phyloP scores from a whole-genome alignment of 1,140 invertebrate genomes.

The Bombus waltoni region DNA sequence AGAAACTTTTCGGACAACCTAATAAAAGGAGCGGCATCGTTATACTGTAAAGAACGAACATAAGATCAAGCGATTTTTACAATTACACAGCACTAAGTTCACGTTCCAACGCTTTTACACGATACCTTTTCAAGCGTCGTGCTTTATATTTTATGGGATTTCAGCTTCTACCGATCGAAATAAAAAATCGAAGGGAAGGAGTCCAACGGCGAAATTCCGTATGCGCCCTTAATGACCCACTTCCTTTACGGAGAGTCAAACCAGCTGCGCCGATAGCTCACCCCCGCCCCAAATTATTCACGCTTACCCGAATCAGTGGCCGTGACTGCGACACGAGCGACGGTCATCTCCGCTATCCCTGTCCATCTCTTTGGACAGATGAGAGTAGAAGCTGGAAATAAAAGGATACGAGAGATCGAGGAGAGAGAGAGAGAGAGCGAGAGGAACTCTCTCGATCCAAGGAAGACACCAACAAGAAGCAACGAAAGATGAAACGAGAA shows the following conservation, averaged over 20 bases:
- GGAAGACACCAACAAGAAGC: neutral
- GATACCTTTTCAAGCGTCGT: too few species aligned
- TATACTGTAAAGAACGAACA: too few species aligned
- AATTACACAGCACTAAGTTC: too few species aligned
- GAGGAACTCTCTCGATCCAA: neutral
- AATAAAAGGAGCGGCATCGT: too few species aligned
- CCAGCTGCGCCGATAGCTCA: neutral
- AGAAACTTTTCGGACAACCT: too few species aligned
- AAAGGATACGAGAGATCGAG: neutral
- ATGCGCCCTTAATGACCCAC: neutral
- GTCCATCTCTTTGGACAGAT: conserved; percentile 58
- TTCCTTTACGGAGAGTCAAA: neutral
- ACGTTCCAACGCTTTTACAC: too few species aligned
- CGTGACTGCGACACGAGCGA: conserved; percentile 37
- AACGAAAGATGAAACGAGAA: conserved; percentile 20
- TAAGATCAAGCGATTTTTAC: too few species aligned
- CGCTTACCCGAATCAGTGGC: conserved; percentile 14
- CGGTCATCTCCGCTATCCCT: conserved; percentile 34
- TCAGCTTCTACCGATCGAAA: too few species aligned
- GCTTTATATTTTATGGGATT: too few species aligned
- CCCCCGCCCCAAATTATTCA: neutral
- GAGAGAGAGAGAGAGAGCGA: conserved; percentile 17
- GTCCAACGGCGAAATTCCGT: too few species aligned
- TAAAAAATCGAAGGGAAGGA: too few species aligned
- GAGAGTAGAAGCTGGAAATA: conserved; percentile 44